phyloP scores from a whole-genome alignment of 2,888 invertebrate species.

The Alsophila aescularia region DNA sequence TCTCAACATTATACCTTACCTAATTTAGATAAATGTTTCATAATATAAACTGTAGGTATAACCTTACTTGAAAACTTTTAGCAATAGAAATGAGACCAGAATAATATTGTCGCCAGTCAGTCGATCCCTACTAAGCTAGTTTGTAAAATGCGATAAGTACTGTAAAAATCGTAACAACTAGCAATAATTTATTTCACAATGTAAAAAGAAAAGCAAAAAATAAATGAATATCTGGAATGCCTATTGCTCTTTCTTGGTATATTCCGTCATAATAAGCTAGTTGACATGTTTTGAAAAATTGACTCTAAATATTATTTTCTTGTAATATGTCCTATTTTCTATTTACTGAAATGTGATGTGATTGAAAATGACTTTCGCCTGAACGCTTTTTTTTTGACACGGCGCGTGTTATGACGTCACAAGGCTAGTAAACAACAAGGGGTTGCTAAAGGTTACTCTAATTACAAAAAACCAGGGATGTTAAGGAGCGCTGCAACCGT shows the following conservation, averaged over 20 bases:
- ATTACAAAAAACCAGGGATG: no score
- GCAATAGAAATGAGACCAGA: conserved; percentile 70
- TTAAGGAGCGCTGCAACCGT: no score
- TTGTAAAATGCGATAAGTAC: conserved; percentile 64
- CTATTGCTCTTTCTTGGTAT: conserved; percentile 51
- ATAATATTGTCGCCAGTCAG: conserved; percentile 79
- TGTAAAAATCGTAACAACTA: conserved; percentile 44
- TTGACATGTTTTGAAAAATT: no score
- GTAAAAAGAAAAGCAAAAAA: conserved; percentile 17
- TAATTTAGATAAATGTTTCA: conserved; percentile 32
- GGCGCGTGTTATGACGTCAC: no score
- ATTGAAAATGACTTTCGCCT: no score
- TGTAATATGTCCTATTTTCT: no score
- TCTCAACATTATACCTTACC: conserved; percentile 32
- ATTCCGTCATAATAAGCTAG: conserved; percentile 27
- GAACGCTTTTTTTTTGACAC: no score
- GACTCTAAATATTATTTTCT: no score
- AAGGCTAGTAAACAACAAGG: no score
- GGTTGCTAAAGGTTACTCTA: no score
- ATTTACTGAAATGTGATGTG: no score
- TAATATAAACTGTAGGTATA: conserved; percentile 48
- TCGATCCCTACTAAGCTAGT: conserved; percentile 67
- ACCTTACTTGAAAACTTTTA: conserved; percentile 55
- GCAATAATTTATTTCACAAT: conserved; percentile 6
- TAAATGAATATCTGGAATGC: conserved; percentile 53